Conservation (phyloP, 64 coral and sea anemone genomes). For the Pachyseris speciosa region DNA sequence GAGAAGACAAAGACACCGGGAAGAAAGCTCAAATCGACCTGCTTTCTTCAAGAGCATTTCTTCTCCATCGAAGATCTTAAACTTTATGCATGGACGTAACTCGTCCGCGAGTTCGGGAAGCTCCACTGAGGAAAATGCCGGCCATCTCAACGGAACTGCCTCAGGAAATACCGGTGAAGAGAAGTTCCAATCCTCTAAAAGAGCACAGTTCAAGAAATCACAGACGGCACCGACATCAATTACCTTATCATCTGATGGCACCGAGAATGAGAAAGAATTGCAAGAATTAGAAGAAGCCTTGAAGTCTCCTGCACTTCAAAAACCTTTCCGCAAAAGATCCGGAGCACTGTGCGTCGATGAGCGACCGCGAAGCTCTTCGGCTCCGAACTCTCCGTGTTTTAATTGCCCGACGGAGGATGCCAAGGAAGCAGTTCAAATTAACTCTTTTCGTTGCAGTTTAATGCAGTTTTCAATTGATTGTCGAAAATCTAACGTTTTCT, state of each 20-base stretch:
- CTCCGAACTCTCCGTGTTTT: not conserved
- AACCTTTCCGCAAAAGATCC: conserved; percentile 35
- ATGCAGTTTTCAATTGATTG: too few relatives aligned
- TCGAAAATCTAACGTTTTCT: too few relatives aligned
- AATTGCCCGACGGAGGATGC: not conserved
- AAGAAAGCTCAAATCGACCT: not conserved
- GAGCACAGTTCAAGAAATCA: not conserved
- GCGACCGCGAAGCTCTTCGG: conserved; percentile 33
- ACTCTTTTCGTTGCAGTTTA: not conserved
- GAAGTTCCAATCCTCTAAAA: not conserved
- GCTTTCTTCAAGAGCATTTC: conserved; percentile 14
- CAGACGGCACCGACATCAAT: not conserved
- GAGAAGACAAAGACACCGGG: not conserved
- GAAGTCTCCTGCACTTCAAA: conserved; percentile 30
- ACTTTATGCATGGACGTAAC: not conserved
- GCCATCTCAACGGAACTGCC: too few relatives aligned
- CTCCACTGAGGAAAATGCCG: not conserved
- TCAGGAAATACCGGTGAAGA: not conserved
- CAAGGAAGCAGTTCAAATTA: not conserved
- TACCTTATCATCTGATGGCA: not conserved
- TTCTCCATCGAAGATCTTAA: conserved; percentile 16
- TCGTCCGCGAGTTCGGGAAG: not conserved
- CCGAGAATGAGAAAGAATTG: not conserved
- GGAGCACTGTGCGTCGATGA: not conserved
- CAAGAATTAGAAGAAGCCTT: conserved; percentile 29